Percentiles rank a stretch among this genome's conserved stretches.
Evolutionary conservation across 2,888 invertebrate species (phyloP).

Genomic region (Spodoptera picta): DNA sequence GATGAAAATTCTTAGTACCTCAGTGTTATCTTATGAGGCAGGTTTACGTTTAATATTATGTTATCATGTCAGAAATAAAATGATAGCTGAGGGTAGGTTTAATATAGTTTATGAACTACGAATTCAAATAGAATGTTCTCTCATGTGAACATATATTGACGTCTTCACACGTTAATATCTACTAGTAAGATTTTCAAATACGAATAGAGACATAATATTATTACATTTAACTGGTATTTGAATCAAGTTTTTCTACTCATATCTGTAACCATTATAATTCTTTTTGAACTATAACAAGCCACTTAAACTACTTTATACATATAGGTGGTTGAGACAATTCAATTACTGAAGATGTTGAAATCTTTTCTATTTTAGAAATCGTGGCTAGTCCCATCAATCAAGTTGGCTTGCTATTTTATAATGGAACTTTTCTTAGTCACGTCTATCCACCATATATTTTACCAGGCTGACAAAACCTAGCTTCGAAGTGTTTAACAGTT

Average conservation of each 20-base stretch:
- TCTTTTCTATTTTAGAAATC: slow-evolving; percentile 11
- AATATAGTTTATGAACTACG: slow-evolving; percentile 66
- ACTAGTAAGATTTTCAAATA: not conserved
- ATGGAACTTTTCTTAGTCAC: slow-evolving; percentile 48
- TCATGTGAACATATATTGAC: slow-evolving; percentile 17
- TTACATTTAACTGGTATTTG: not conserved
- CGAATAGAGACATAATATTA: not conserved
- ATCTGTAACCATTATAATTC: no score
- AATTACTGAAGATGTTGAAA: slow-evolving; percentile 16
- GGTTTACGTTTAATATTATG: slow-evolving; percentile 84
- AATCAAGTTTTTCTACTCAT: no score
- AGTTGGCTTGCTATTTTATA: slow-evolving; percentile 49
- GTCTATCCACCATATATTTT: slow-evolving; percentile 63
- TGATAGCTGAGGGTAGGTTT: slow-evolving; percentile 63
- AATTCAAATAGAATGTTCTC: slow-evolving; percentile 50
- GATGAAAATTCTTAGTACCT: slow-evolving; percentile 87
- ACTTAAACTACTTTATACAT: no score
- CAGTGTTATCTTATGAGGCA: slow-evolving; percentile 85
- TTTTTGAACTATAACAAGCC: not conserved
- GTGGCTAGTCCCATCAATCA: slow-evolving; percentile 41
- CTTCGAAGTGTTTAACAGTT: slow-evolving; percentile 71
- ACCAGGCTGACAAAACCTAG: slow-evolving; percentile 67
- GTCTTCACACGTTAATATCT: slow-evolving; percentile 10
- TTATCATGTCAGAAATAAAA: slow-evolving; percentile 76
- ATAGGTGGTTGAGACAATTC: slow-evolving; percentile 10